Evolutionary conservation across 2,113 vertebrate genomes (phyloP), one percentile per base, ranked within the genome.

Genomic region (Falcunculus frontatus): DNA sequence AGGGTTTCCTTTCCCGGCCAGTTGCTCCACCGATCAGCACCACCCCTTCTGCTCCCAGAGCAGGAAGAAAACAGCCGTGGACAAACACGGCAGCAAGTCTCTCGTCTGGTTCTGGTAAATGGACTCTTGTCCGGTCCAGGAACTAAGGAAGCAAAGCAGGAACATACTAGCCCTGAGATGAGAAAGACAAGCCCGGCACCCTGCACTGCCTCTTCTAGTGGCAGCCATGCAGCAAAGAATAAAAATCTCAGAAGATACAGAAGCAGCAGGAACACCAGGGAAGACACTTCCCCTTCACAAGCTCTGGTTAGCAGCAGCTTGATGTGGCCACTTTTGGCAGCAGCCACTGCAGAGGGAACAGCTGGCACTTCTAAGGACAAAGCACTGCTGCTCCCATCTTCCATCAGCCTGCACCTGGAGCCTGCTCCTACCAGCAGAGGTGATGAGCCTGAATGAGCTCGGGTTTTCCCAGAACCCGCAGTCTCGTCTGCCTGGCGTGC

Each of bases 1-100:
- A n/a, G 16, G 13, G 32, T 11, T 65, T 90, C 74, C 62, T 70
- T 63, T 70, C 85, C 92, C 50, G 10, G 41, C 35, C 76, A 30
- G 63, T 16, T 37, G 20, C 37, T 86, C 56, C 64, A 77, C 33
- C 0, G 3, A 35, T 5, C 0, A 0, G 44, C 39, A 84, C 25
- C 60, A 72, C 3, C 33, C 50, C 13, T 59, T 32, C 91, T 77
- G 52, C 90, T 78, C 59, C 63, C 68, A 81, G 35, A 88, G 72
- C 50, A 63, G 76, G 72, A 80, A 94, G 63, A 55, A 67, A 87
- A 82, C 15, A 27, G 62, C 56, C 87, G 67, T 5, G 60, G 69
- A 83, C 82, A 84, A 91, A 57, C 65, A 60, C 0, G n/a, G 70
- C 76, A 59, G 50, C 8, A 35, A 81, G 60, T 14, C 86, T 53